Evolutionary conservation across 2,797 vertebrate genomes (phyloP).

Genomic region (Myotis planiceps): DNA sequence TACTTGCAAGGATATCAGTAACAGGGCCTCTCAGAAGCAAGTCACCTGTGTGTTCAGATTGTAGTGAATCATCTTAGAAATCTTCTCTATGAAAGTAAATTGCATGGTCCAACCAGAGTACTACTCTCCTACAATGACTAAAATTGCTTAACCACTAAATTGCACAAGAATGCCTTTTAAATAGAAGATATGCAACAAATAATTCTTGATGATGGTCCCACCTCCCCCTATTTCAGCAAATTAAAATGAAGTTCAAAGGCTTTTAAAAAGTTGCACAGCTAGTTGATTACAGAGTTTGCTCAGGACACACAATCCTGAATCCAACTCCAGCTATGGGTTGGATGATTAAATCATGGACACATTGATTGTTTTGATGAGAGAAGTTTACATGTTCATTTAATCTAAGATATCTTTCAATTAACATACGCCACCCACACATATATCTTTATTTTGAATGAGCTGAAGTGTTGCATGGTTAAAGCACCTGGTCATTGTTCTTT

Average conservation of each 20-base stretch:
- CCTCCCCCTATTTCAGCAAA: not conserved
- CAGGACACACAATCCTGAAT: not conserved
- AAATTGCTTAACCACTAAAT: slow-evolving; percentile 8
- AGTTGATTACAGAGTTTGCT: not conserved
- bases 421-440: not conserved
- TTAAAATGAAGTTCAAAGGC: slow-evolving; percentile 27
- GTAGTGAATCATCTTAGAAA: not conserved
- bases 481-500: not conserved
- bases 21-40: not conserved
- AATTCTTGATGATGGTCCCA: slow-evolving; percentile 35
- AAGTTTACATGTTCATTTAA: not conserved
- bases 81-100: not conserved
- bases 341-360: not conserved
- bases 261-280: not conserved
- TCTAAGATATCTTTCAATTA: not conserved
- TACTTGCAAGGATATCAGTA: not conserved
- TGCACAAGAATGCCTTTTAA: not conserved
- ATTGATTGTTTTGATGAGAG: not conserved
- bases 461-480: not conserved
- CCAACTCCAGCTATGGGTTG: not conserved
- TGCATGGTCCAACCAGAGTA: not conserved
- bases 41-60: not conserved
- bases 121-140: not conserved
- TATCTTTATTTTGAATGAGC: not conserved
- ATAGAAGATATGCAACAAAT: slow-evolving; percentile 31